Conservation (phyloP, 2,888 invertebrate species). For the Leistus spinibarbis region DNA sequence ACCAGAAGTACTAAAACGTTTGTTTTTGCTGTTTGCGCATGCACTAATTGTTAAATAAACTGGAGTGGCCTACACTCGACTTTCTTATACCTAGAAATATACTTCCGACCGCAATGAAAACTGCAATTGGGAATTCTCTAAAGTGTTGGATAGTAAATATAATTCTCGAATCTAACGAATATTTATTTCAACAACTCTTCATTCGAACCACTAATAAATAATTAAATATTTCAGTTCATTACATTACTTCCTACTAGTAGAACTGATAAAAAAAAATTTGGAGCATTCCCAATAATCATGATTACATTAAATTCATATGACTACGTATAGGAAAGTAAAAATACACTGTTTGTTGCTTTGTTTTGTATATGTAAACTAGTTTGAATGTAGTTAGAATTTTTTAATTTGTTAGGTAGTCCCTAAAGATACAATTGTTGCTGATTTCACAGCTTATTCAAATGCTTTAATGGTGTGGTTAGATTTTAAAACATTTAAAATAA, state of each 20-base stretch:
- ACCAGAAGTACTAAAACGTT: conserved; percentile 33
- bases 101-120: neutral
- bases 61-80: neutral
- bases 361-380: neutral
- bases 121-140: too few relatives aligned
- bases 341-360: neutral
- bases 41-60: neutral
- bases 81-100: neutral
- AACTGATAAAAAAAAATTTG: too few relatives aligned
- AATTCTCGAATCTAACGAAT: too few relatives aligned
- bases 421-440: neutral
- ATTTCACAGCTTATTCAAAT: conserved; percentile 1
- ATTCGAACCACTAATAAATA: too few relatives aligned
- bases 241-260: too few relatives aligned
- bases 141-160: too few relatives aligned
- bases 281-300: too few relatives aligned
- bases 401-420: neutral
- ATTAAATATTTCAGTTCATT: too few relatives aligned
- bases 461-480: too few relatives aligned
- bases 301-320: too few relatives aligned
- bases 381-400: neutral
- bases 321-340: neutral
- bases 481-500: neutral
- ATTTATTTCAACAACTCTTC: too few relatives aligned
- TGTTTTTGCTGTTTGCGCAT: conserved; percentile 33